Conservation (phyloP, 2,797 vertebrate species). For the Holocentrus rufus region DNA sequence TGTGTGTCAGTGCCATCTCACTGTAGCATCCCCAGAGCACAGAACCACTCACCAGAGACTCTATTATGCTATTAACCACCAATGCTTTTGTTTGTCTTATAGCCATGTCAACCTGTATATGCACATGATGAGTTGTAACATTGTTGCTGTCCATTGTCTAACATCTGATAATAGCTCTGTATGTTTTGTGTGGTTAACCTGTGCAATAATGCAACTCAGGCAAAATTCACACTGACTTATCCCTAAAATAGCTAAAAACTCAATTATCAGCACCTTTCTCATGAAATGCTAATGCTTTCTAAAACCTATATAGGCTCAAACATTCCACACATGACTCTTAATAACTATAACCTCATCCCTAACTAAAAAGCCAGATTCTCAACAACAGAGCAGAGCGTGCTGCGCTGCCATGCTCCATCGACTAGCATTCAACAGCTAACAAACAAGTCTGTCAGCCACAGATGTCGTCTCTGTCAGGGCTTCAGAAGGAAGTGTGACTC, state of each 20-base stretch:
- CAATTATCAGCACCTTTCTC: not conserved
- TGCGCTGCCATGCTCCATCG: slow-evolving; percentile 3
- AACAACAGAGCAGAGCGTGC: slow-evolving; percentile 18
- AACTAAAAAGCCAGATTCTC: slow-evolving; percentile 20
- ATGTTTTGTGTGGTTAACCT: slow-evolving; percentile 49
- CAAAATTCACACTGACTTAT: not conserved
- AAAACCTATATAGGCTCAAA: not conserved
- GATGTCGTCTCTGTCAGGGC: slow-evolving; percentile 58
- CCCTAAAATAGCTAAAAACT: not conserved
- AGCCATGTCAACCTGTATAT: slow-evolving; percentile 33
- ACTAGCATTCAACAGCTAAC: slow-evolving; percentile 29
- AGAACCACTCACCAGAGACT: slow-evolving; percentile 42
- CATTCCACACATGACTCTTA: not conserved
- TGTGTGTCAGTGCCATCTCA: slow-evolving; percentile 70
- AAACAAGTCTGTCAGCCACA: slow-evolving; percentile 63
- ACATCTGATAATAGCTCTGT: slow-evolving; percentile 16
- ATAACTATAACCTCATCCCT: not conserved
- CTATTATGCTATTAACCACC: slow-evolving; percentile 62
- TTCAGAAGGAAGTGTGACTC: slow-evolving; percentile 42
- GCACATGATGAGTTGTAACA: slow-evolving; percentile 14
- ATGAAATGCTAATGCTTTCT: not conserved
- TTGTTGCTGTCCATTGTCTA: slow-evolving; percentile 48
- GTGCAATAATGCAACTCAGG: slow-evolving; percentile 17
- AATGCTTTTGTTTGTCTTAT: slow-evolving; percentile 66
- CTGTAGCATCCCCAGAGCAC: slow-evolving; percentile 37